A percentile compares a stretch with the other conserved stretches of the same genome.
Evolutionary conservation across 2,113 vertebrate species (phyloP).

Genomic region (Arenaria interpres): DNA sequence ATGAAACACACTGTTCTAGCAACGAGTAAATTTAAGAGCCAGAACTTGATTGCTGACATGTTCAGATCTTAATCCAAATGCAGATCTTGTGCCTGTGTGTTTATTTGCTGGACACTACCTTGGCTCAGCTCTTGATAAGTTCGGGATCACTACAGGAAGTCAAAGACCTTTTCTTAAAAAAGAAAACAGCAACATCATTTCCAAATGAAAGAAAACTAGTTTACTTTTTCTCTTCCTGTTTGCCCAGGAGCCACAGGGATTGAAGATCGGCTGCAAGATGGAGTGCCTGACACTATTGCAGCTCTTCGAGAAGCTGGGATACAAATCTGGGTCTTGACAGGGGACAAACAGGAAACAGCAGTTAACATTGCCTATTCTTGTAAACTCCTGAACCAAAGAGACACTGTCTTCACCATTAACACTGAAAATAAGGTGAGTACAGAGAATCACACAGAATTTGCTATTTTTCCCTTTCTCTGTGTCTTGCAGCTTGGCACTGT

Average conservation of each 20-base stretch:
- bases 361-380: slow-evolving; percentile 93
- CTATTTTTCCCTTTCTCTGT: neutral
- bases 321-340: slow-evolving; percentile 93
- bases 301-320: slow-evolving; percentile 91
- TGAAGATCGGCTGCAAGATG: slow-evolving; percentile 95
- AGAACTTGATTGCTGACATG: neutral
- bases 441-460: neutral
- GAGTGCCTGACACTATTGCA: slow-evolving; percentile 86
- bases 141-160: neutral
- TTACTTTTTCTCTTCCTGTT: neutral
- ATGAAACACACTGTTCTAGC: slow-evolving; percentile 23
- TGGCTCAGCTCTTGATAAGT: neutral
- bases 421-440: slow-evolving; percentile 84
- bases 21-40: neutral
- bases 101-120: neutral
- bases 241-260: slow-evolving; percentile 90
- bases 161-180: neutral
- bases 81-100: neutral
- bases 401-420: slow-evolving; percentile 90
- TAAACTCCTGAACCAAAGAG: slow-evolving; percentile 85
- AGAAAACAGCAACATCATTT: neutral
- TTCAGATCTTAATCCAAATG: slow-evolving; percentile 37
- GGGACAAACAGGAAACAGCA: slow-evolving; percentile 95
- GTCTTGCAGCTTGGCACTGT: neutral
- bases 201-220: neutral